phyloP scores from a whole-genome alignment of 1,140 invertebrate genomes.

The Bombus consobrinus region DNA sequence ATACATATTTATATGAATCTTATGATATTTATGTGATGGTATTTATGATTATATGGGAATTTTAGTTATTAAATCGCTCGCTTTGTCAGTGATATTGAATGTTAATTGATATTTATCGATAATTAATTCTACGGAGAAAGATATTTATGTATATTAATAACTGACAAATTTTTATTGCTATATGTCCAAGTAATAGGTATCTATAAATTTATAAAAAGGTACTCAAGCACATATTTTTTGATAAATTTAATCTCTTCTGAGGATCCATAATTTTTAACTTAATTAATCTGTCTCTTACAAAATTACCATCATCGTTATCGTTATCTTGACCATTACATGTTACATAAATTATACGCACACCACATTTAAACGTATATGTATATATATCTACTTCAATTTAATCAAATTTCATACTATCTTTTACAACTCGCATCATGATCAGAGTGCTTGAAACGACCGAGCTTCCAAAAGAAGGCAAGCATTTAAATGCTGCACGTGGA shows the following conservation, averaged over 20 bases:
- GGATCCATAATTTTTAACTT: neutral
- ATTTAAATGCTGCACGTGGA: conserved; percentile 25
- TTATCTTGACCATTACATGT: neutral
- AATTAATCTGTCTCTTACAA: neutral
- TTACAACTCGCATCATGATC: neutral
- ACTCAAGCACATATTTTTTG: neutral
- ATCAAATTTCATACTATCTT: conserved; percentile 15
- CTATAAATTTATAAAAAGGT: neutral
- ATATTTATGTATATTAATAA: neutral
- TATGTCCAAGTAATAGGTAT: neutral
- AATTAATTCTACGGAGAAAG: neutral
- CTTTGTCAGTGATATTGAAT: no score
- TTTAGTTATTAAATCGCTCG: no score
- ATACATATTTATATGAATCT: no score
- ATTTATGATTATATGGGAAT: no score
- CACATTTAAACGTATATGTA: neutral
- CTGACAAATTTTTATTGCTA: neutral
- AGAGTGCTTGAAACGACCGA: conserved; percentile 5
- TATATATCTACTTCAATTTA: neutral
- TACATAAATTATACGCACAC: neutral
- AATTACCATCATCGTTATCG: neutral
- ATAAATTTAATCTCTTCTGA: neutral
- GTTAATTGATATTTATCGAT: no score
- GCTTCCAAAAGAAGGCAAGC: conserved; percentile 8
- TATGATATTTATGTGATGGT: no score